A percentile compares a stretch with the other conserved stretches of the same genome.
These are phyloP conservation scores for Pseudomyrmex cubaensis DNA, from an alignment of 1,140 invertebrate species.

Conservation along the genomic window DNA sequence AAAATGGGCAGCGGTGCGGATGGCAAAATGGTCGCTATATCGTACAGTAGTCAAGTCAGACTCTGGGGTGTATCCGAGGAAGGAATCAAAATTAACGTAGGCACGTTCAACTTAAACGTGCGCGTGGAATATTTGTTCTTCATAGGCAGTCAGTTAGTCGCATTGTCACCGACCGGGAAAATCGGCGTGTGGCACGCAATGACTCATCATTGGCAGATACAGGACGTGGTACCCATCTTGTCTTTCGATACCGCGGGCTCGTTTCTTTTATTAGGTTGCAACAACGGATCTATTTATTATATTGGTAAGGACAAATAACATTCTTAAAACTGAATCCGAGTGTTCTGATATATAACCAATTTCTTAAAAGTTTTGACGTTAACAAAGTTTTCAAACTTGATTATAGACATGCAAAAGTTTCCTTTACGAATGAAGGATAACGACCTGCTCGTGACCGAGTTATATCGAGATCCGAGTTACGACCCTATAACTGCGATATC, in stretches of 20 bases:
- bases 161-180: conserved; percentile 96
- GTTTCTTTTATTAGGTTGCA: conserved; percentile 96
- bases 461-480: conserved; percentile 97
- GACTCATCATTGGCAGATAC: conserved; percentile 99
- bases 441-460: conserved; percentile 97
- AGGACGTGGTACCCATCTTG: conserved; percentile 97
- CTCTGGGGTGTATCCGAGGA: conserved; percentile 96
- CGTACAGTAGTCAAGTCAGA: conserved; percentile 93
- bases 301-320: conserved; percentile 89
- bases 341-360: background rate
- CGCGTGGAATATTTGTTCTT: conserved; percentile 98
- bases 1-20: conserved; percentile 91
- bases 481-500: conserved; percentile 99
- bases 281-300: conserved; percentile 98
- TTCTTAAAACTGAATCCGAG: background rate
- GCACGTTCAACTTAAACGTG: conserved; percentile 96
- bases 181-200: conserved; percentile 99
- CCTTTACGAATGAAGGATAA: conserved; percentile 99
- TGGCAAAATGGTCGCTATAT: conserved; percentile 96
- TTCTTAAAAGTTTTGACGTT: conserved; percentile 3
- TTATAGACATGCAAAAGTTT: conserved; percentile 99
- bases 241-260: conserved; percentile 98
- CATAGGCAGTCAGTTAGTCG: conserved; percentile 98
- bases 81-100: conserved; percentile 91
- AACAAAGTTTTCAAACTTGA: conserved; percentile 31